Evolutionary conservation across 2,113 vertebrate species (phyloP), one percentile per base, ranked within the genome.

Genomic region (Geococcyx californianus): DNA sequence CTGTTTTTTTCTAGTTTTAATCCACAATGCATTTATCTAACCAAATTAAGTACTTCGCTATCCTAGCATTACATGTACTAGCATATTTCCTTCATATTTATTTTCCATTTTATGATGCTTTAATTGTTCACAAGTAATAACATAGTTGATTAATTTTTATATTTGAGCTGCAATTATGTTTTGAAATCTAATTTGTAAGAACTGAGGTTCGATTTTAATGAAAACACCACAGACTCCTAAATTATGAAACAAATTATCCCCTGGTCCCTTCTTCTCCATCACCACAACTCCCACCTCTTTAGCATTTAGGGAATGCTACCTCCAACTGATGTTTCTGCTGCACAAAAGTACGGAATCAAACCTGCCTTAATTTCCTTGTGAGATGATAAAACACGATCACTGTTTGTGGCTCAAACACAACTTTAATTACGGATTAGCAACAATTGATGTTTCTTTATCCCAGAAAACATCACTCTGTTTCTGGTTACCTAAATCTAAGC

Each of bases 111-210:
- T 85, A 93, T 54, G n/a, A 77, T 16, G 40, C 76, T 94, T 88
- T 94, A 96, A 95, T 95, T 96, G 78, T 83, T 94, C 81, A 85
- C 64, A 78, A 95, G 93, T 78, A 94, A 95, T 96, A 97, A 93
- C 68, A 93, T 6, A 84, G 80, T 47, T 95, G 89, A 95, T 96
- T 97, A 92, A 84, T 95, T 95, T 94, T 90, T 87, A 63, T 68
- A 92, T 83, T 75, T 89, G 90, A 97, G 89, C 76, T 62, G 60
- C 78, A 97, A 94, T 95, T 93, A 90, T 52, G 60, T 49, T 92
- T 93, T 93, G 56, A 91, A 96, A 96, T 86, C 81, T 79, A 86
- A 97, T 96, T 94, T 91, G 55, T 73, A 79, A 69, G 90, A 95
- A 85, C 28, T 55, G 51, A 60, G 44, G 38, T 38, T 75, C 42